Evolutionary conservation across 2,797 vertebrate genomes (phyloP), one percentile per base, ranked within the genome.

Genomic region (Labeo calbasu): DNA sequence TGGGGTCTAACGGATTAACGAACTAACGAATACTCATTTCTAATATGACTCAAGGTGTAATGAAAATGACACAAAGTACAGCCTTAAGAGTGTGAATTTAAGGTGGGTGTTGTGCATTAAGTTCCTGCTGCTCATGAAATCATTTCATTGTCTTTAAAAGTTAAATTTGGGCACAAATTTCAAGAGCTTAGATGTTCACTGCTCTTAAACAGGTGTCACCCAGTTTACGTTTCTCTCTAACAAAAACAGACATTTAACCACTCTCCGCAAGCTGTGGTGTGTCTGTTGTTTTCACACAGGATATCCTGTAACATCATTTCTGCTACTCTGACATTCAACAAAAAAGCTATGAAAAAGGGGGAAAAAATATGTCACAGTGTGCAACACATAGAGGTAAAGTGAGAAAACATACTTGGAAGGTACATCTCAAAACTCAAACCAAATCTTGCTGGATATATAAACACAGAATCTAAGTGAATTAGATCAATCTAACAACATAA

Each of bases 221-320:
- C 61, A 77, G 36, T 46, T 43, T 14, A 10, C 15, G 23, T 48
- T 55, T 32, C 55, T 5, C 9, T 78, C 15, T 69, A 48, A 84
- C 57, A 82, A 46, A 46, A 55, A 66, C 61, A 57, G 46, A 63
- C 57, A 70, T 66, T 77, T 50, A 70, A 48, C 78, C 79, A 70
- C 19, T 13, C 81, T 78, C n/a, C 36, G 63, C 73, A 75, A 57
- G 73, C 14, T 59, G 57, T 63, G 23, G 63, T 51, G 50, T 55
- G 28, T 46, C n/a, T 78, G 43, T 65, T 51, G 75, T 79, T 80
- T 83, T 87, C 82, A 85, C 66, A 87, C 86, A 89, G 88, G 88
- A 89, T 83, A 87, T 89, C 88, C 88, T 87, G 86, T 87, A 83
- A 80, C 82, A 86, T 81, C 79, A 78, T 75, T 87, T 84, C 50